Base-by-base conservation (phyloP, 2,888 invertebrate genomes). In the Nowickia ferox region DNA sequence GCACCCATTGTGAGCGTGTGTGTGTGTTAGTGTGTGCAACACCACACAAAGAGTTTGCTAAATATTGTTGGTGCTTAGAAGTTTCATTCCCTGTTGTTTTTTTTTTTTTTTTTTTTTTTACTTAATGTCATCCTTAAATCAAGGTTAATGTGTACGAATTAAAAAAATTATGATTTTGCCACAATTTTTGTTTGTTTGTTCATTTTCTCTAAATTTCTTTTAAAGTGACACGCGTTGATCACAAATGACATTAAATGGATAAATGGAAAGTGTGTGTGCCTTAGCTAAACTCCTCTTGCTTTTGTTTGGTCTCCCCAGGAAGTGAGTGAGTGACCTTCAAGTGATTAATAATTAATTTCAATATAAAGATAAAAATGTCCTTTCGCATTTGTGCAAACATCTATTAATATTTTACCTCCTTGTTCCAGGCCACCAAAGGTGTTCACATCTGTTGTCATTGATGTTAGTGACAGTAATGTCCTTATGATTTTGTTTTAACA, bases 401-500 rank as follows among this genome's bases (percentile, higher is more conserved):
- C 75, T 81, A 74, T 68, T 74, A 74, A 74, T 74, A 9, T 46
- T 63, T 51, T 61, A 3, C 74, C 53, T 38, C 13, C 65, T 38
- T 17, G 9, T 42, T 46, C 22, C 2, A 59, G 83, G 57, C 83
- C 86, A 79, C 86, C 79, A 75, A 77, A 72, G 81, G 65, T 55
- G 75, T 57, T 66, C 86, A 83, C 86, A 86, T 86, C 86, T 86
- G 86, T 79, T 86, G 59, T 72, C 53, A 65, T 76, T 79, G 76
- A 40, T 44, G 30, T 46, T 53, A 82, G 78, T 79, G 55, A 46
- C 51, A 51, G 44, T 71, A 79, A 79, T 66, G 79, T 66, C 86
- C 72, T 86, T 71, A 79, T 86, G 61, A 86, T 61, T 83, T 86
- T 78, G 79, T 79, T 79, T 71, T 79, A 75, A 68, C 63, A 46